Base-by-base conservation (phyloP, 2,888 invertebrate species). In the Odontocerum albicorne region DNA sequence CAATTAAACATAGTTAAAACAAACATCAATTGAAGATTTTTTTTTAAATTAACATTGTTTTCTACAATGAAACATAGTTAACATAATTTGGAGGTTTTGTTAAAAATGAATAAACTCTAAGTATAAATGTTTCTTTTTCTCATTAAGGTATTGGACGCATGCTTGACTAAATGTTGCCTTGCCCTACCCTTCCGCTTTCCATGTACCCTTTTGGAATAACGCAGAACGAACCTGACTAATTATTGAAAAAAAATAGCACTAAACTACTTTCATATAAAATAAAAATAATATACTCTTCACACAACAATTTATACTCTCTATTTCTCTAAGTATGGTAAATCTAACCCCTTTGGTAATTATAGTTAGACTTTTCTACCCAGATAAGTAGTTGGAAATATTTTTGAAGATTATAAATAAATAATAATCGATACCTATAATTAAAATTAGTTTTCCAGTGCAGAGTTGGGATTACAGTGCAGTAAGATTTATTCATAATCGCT, bases 381-480 rank as follows among this genome's bases (percentile, higher is more conserved):
- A 42, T 22, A 49, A 33, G 54, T 49, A 54, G 49, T 54, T 43
- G 54, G 36, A 42, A 31, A 38, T 20, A 27, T 22, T 43, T 42
- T 27, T 31, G 36, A 36, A 31, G 42, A 43, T 17, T 27, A 45
- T 35, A 32, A 53, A 32, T 32, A 33, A 10, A 39, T 7, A 8
- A 6, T 12, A 6, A 35, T 35, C n/a, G n/a, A 8, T 8, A n/a
- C 4, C 4, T 39, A 31, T 46, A 27, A 21, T 35, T 42, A 49
- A 42, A 32, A 36, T 27, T 49, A 54, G 49, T 47, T 16, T 36
- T 35, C 39, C 39, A 36, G 43, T 47, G 54, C 54, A 43, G 40
- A 53, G 47, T 47, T 49, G 54, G 54, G 49, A 54, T 54, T 49
- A 54, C 53, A 53, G 47, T 40, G 21, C 35, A 21, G 53, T 53